Evolutionary conservation across 2,888 invertebrate species (phyloP).

Genomic region (Acrocyrtus sp.): DNA sequence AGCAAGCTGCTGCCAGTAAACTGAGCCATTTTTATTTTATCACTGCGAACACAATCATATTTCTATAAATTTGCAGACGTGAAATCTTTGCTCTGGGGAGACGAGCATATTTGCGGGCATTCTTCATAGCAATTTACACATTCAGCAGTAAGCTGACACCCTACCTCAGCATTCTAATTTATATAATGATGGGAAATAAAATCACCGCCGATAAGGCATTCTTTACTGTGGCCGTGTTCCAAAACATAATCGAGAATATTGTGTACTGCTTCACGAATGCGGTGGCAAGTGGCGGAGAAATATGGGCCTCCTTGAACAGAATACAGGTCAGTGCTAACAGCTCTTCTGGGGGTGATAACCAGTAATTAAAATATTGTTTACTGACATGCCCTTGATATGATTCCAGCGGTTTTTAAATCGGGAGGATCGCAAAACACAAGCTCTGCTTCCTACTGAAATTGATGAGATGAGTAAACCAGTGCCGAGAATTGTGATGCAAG

Average conservation of each 20-base stretch:
- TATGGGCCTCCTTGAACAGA: conserved; percentile 23
- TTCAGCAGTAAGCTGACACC: conserved; percentile 71
- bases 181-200: conserved; percentile 53
- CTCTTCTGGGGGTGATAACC: too few relatives aligned
- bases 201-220: conserved; percentile 74
- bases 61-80: conserved; percentile 67
- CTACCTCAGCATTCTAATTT: conserved; percentile 55
- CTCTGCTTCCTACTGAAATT: too few relatives aligned
- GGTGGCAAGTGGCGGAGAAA: conserved; percentile 25
- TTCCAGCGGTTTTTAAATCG: too few relatives aligned
- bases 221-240: conserved; percentile 47
- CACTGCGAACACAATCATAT: too few relatives aligned
- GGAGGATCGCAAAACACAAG: too few relatives aligned
- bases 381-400: too few relatives aligned
- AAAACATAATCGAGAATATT: conserved; percentile 38
- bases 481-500: too few relatives aligned
- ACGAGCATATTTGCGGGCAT: conserved; percentile 74
- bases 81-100: conserved; percentile 76
- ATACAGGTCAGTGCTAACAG: conserved; percentile 46
- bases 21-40: too few relatives aligned
- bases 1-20: too few relatives aligned
- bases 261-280: conserved; percentile 45
- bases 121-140: conserved; percentile 74
- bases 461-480: too few relatives aligned
- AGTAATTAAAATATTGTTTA: too few relatives aligned